A percentile compares a stretch with the other conserved stretches of the same genome.
These are phyloP conservation scores for Hybognathus amarus DNA, from an alignment of 2,797 vertebrate genomes.

Conservation along the genomic window DNA sequence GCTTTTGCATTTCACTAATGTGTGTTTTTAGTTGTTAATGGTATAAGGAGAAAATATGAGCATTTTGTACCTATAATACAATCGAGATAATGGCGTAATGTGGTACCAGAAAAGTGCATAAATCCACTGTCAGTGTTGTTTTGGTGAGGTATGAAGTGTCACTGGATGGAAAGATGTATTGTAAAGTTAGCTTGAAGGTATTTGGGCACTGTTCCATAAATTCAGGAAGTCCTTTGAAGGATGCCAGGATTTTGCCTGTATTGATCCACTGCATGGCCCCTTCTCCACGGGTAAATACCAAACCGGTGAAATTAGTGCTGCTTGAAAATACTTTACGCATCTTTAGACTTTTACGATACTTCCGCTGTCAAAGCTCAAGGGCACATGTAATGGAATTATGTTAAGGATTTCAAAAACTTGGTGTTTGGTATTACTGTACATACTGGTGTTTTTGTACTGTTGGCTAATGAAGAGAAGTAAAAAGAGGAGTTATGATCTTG, in stretches of 20 bases:
- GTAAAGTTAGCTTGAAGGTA: constrained; percentile 29
- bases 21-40: constrained; percentile 29
- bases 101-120: constrained; percentile 5
- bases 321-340: constrained; percentile 53
- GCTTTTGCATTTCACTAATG: constrained; percentile 32
- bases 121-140: constrained; percentile 19
- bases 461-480: constrained; percentile 12
- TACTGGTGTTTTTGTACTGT: constrained; percentile 6
- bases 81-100: constrained; percentile 15
- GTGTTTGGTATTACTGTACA: neutral
- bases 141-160: constrained; percentile 17
- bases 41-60: neutral
- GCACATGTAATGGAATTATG: constrained; percentile 45
- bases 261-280: constrained; percentile 41
- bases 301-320: constrained; percentile 46
- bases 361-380: constrained; percentile 52
- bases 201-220: constrained; percentile 75
- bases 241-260: constrained; percentile 50
- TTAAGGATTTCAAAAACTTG: constrained; percentile 44
- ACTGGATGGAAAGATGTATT: constrained; percentile 28
- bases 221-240: constrained; percentile 62
- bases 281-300: constrained; percentile 33
- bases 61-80: constrained; percentile 8
- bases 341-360: constrained; percentile 51
- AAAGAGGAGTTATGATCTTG: constrained; percentile 4